These are phyloP conservation scores for Aldrovandia affinis DNA, from an alignment of 2,797 vertebrate species.

Conservation along the genomic window DNA sequence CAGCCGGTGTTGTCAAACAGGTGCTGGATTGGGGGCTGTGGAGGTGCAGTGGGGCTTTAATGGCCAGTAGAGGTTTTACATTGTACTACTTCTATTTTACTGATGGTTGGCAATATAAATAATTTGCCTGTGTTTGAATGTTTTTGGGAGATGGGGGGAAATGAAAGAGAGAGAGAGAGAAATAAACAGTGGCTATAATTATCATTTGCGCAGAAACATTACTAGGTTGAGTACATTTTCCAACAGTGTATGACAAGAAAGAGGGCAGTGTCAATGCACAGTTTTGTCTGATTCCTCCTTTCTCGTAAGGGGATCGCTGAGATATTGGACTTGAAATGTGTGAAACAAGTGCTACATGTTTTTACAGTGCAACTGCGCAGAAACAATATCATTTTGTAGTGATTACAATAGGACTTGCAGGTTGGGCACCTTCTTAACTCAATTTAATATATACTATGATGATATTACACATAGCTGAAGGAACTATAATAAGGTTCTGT, in stretches of 20 bases:
- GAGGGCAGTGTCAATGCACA: neutral
- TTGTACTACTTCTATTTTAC: neutral
- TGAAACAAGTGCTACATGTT: neutral
- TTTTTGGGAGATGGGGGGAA: neutral
- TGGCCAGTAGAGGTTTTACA: conserved; percentile 18
- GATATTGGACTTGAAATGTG: neutral
- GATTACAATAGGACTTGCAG: too few relatives aligned
- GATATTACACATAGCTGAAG: neutral
- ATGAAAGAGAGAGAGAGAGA: neutral
- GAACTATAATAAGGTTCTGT: too few relatives aligned
- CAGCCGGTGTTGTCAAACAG: conserved; percentile 58
- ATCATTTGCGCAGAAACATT: neutral
- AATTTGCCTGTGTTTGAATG: neutral
- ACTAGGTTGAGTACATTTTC: neutral
- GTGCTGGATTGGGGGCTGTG: conserved; percentile 51
- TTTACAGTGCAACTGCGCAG: neutral
- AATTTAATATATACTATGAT: neutral
- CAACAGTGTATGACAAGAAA: neutral
- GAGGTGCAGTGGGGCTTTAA: conserved; percentile 29
- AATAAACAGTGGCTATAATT: neutral
- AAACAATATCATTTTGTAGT: too few relatives aligned
- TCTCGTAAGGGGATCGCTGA: neutral
- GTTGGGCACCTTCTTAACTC: neutral
- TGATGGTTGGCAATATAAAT: neutral
- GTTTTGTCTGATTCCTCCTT: neutral